Evolutionary conservation across 1,140 invertebrate species (phyloP), one percentile per base, ranked within the genome.

Genomic region (Drosophila virilis): DNA sequence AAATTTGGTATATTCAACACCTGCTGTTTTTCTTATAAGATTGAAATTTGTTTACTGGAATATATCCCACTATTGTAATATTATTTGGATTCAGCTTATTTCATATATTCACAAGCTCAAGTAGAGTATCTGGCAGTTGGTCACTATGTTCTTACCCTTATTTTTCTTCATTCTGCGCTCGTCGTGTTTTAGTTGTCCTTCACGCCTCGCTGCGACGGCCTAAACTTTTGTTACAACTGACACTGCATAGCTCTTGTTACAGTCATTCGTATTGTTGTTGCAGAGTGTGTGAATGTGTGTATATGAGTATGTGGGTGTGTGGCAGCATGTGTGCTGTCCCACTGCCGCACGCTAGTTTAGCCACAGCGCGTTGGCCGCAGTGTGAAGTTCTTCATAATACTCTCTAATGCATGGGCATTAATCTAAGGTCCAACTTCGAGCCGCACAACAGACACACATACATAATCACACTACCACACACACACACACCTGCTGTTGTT

Each of bases 341-440:
- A 13, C 6, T 42, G 38, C 0, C 12, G 2, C n/a, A 51, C 28
- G n/a, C 22, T 22, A 58, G 28, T 12, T 57, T 15, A 66, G 38
- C 46, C 64, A 32, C 62, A 51, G 40, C 57, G 33, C 40, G 33
- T 73, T 58, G 65, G 57, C 70, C 64, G 38, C 70, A 68, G 64
- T 46, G 64, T 40, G 37, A 74, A 69, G 65, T 52, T 59, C 46
- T 51, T 66, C 54, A 69, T 61, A 74, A 68, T 69, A 48, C 57
- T 55, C 65, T 75, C 82, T 89, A 89, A 83, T 89, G 80, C 85
- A 80, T 43, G 74, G 68, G 60, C 77, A 89, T 84, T 89, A 84
- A 89, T 89, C 76, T 89, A 75, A 65, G 84, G 67, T 62, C 43
- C 43, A 48, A 69, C 28, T 66, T 71, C 64, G 38, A 48, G 58